Percentiles rank a stretch among this genome's conserved stretches.
phyloP scores from a whole-genome alignment of 2,113 vertebrate species.

The Casuarius casuarius region DNA sequence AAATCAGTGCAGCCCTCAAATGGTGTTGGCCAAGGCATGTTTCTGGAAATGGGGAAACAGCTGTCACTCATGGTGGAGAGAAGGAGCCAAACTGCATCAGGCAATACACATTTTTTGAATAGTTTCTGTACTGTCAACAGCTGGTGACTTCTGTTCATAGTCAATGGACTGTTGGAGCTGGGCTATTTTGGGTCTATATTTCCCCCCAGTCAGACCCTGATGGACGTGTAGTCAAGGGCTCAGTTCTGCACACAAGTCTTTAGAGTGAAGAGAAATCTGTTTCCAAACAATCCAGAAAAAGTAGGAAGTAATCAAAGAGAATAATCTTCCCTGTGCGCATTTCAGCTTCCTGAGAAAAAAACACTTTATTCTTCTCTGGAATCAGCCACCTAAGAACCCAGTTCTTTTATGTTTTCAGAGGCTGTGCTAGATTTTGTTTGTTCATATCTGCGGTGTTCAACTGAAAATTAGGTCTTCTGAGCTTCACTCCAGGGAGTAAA shows the following conservation, averaged over 20 bases:
- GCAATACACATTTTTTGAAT: conserved; percentile 39
- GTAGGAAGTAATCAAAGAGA: not conserved
- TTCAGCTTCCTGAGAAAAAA: not conserved
- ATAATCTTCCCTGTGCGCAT: not conserved
- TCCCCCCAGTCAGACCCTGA: conserved; percentile 18
- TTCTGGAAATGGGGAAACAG: conserved; percentile 65
- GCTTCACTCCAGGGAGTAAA: not conserved
- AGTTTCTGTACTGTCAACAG: conserved; percentile 33
- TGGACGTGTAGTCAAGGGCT: not conserved
- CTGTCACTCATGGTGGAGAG: conserved; percentile 23
- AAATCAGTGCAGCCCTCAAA: conserved; percentile 20
- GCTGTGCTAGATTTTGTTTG: not conserved
- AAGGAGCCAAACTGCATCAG: conserved; percentile 2
- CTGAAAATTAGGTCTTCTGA: conserved; percentile 12
- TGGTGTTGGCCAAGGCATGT: not conserved
- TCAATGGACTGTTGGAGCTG: conserved; percentile 8
- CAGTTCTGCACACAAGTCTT: not conserved
- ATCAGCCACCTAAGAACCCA: not conserved
- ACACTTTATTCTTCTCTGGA: not conserved
- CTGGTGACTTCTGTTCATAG: conserved; percentile 44
- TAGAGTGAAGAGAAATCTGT: not conserved
- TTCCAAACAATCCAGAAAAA: not conserved
- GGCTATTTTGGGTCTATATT: conserved; percentile 45
- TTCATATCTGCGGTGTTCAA: not conserved
- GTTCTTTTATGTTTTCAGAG: not conserved